These are phyloP conservation scores for Drosophila diplacantha DNA, from an alignment of 2,888 invertebrate genomes.

Conservation along the genomic window DNA sequence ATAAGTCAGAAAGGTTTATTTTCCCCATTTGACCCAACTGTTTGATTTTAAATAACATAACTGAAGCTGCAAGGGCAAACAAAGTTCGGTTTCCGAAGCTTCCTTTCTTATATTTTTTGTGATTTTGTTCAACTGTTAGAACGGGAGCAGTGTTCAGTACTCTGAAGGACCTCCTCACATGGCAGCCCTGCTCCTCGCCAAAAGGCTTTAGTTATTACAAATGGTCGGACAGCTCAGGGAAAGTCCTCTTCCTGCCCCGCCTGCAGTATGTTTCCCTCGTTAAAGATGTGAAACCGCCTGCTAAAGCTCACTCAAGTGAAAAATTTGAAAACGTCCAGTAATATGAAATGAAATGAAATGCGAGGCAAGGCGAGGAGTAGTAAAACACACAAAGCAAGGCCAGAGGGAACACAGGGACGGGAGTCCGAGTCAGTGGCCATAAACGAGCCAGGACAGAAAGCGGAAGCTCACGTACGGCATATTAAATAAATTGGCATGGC, in stretches of 20 bases:
- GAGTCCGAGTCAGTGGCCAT: slow-evolving; percentile 31
- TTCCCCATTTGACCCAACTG: background rate
- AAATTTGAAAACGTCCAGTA: slow-evolving; percentile 64
- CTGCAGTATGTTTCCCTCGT: slow-evolving; percentile 32
- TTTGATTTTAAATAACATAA: background rate
- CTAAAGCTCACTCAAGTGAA: slow-evolving; percentile 52
- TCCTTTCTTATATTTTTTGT: background rate
- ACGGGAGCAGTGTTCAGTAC: slow-evolving; percentile 24
- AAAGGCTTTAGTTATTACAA: slow-evolving; percentile 57
- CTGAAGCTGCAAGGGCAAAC: background rate
- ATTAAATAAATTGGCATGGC: slow-evolving; percentile 68
- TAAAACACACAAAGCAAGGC: slow-evolving; percentile 12
- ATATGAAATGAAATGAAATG: slow-evolving; percentile 53
- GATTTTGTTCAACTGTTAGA: slow-evolving; percentile 14
- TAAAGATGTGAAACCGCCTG: slow-evolving; percentile 54
- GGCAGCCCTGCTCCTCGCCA: slow-evolving; percentile 6
- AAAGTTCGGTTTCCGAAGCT: background rate
- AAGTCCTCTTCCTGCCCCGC: slow-evolving; percentile 10
- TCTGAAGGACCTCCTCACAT: slow-evolving; percentile 20
- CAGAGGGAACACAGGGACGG: slow-evolving; percentile 2
- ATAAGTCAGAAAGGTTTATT: too few species aligned
- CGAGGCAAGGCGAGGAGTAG: slow-evolving; percentile 14
- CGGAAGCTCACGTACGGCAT: slow-evolving; percentile 65
- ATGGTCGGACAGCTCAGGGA: slow-evolving; percentile 36
- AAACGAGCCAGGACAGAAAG: slow-evolving; percentile 29